Conservation (phyloP, 2,113 vertebrate genomes). For the Lepus americanus region DNA sequence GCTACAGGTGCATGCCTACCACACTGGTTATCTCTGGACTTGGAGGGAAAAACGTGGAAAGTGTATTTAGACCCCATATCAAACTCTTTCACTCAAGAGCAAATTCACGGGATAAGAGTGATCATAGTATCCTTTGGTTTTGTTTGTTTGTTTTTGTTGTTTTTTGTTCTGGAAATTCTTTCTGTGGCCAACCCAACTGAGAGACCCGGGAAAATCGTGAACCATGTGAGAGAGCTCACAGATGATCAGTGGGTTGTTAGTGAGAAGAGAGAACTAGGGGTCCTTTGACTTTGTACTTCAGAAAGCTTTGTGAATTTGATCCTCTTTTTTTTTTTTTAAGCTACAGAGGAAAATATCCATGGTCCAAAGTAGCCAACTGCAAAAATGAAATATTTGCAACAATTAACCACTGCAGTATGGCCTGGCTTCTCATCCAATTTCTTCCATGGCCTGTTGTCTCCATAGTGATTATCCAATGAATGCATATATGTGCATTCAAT, state of each 20-base stretch:
- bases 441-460: background rate
- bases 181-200: background rate
- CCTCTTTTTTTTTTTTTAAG: background rate
- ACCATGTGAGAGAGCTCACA: background rate
- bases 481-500: background rate
- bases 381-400: constrained; percentile 23
- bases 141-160: too few relatives aligned
- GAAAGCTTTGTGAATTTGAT: background rate
- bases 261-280: background rate
- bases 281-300: background rate
- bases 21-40: background rate
- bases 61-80: background rate
- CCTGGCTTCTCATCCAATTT: constrained; percentile 1
- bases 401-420: background rate
- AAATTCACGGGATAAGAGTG: background rate
- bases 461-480: background rate
- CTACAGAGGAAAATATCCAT: background rate
- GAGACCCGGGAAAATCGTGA: constrained; percentile 33
- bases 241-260: background rate
- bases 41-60: background rate
- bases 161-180: background rate
- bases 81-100: constrained; percentile 11
- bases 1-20: background rate
- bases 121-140: background rate
- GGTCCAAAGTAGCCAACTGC: background rate